Evolutionary conservation across 2,797 vertebrate species (phyloP), one percentile per base, ranked within the genome.

Genomic region (Picus viridis): DNA sequence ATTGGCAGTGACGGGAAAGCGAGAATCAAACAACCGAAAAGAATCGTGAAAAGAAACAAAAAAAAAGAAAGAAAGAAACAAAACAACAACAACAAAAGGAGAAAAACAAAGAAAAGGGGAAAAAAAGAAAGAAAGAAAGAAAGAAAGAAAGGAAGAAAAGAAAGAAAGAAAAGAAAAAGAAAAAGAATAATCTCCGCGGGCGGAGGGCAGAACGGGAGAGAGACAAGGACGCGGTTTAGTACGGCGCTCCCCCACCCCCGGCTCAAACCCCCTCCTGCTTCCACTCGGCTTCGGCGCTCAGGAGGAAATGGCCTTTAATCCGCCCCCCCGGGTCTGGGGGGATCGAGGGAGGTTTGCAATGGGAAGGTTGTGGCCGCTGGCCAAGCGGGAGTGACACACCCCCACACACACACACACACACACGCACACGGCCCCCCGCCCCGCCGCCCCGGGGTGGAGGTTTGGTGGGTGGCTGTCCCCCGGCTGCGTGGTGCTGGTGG

Each of bases 1-100:
- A 98, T 98, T 98, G 98, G 98, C 99, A 99, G 98, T 98, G 98
- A 99, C 98, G 98, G 98, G 99, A 98, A 98, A 99, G 99, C 99
- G 98, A 99, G 98, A 99, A 99, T 98, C 45, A 45, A 45, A 43
- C 14, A 43, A 43, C 43, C 43, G 16, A 43, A 49, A 47, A 47
- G 20, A 47, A 47, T 4, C 17, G 22, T 20, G 4, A 47, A 20
- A 47, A 22, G 8, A 8, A 47, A 20, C 22, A 20, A 22, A 22
- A 22, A 47, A 36, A 36, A 36, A 36, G 36, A 36, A 36, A n/a
- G n/a, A 36, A 41, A 41, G 11, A 5, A 41, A 41, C 41, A 41
- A 41, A 41, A 41, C 41, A 41, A 41, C 41, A 19, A 45, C 16
- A 45, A 45, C 5, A 43, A 49, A 47, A 47, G 20, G 20, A 47